Evolutionary conservation across 2,113 vertebrate species (phyloP).

Genomic region (Barbus barbus): DNA sequence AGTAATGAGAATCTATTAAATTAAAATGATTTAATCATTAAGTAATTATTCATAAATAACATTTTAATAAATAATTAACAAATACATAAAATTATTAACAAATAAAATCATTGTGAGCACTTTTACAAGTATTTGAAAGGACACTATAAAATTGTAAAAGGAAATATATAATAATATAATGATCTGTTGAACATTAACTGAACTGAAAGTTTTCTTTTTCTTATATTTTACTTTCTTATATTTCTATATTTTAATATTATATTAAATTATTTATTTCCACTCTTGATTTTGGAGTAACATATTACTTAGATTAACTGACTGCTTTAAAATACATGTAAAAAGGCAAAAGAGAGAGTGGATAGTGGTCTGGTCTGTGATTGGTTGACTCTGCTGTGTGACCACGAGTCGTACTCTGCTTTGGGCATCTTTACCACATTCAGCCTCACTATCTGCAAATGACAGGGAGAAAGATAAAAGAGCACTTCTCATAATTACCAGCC

Average conservation of each 20-base stretch:
- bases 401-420: slow-evolving; percentile 69
- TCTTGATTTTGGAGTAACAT: not conserved
- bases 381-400: slow-evolving; percentile 66
- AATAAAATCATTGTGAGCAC: not conserved
- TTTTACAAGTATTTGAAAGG: not conserved
- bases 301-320: not conserved
- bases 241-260: not conserved
- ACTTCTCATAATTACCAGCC: slow-evolving; percentile 2
- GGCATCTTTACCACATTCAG: slow-evolving; percentile 76
- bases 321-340: not conserved
- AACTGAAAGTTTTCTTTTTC: too few species aligned
- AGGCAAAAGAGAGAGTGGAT: not conserved
- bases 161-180: not conserved
- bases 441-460: slow-evolving; percentile 73
- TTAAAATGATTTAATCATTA: not conserved
- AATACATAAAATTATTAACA: not conserved
- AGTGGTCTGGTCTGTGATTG: slow-evolving; percentile 20
- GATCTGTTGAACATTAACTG: not conserved
- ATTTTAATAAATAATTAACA: not conserved
- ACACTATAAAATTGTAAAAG: not conserved
- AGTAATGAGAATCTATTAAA: not conserved
- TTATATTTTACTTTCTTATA: not conserved
- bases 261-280: not conserved
- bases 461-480: slow-evolving; percentile 10
- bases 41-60: not conserved